These are phyloP conservation scores for Columba janthina DNA, from an alignment of 2,113 vertebrate species.

Conservation along the genomic window DNA sequence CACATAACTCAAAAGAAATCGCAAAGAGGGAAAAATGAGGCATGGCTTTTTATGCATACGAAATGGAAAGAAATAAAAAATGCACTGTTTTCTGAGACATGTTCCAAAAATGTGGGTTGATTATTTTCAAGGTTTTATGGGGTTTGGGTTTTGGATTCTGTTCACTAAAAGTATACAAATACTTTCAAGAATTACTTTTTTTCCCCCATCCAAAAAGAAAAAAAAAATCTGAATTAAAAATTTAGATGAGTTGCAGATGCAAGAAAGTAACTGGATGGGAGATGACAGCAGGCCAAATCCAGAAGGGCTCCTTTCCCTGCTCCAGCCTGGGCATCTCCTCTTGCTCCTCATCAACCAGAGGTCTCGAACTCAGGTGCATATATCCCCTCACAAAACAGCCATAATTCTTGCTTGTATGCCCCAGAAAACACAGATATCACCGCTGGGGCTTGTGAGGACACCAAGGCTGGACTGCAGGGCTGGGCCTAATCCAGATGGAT, in stretches of 20 bases:
- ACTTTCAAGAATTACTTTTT: neutral
- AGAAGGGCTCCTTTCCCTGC: neutral
- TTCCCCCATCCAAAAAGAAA: neutral
- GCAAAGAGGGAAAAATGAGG: neutral
- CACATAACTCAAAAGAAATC: conserved; percentile 40
- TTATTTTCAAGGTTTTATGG: conserved; percentile 43
- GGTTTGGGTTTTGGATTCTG: neutral
- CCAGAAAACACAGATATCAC: neutral
- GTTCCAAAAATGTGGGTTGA: conserved; percentile 35
- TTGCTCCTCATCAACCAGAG: neutral
- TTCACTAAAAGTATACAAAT: neutral
- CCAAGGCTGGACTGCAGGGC: neutral
- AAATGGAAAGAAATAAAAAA: conserved; percentile 41
- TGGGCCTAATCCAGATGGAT: neutral
- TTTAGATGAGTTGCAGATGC: conserved; percentile 31
- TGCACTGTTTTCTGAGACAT: neutral
- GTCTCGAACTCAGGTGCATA: neutral
- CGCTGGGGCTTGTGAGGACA: neutral
- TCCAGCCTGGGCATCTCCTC: neutral
- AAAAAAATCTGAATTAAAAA: neutral
- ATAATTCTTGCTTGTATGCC: neutral
- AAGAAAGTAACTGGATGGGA: neutral
- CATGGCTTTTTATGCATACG: neutral
- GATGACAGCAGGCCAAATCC: neutral
- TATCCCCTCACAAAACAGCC: neutral